Evolutionary conservation across 2,888 invertebrate genomes (phyloP).

Genomic region (Ecdyonurus torrentis): DNA sequence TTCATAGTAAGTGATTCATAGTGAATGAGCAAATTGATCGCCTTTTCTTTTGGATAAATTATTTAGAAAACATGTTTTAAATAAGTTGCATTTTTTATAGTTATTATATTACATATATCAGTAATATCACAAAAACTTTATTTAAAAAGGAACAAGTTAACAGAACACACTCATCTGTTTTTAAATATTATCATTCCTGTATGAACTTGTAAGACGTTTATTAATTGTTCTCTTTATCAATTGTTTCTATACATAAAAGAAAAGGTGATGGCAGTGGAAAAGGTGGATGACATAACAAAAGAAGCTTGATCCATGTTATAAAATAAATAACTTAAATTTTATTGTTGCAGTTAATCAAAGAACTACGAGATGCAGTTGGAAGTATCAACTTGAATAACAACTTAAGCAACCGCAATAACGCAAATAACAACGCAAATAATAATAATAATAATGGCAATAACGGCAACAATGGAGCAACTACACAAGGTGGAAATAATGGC

Average conservation of each 20-base stretch:
- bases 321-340: too few relatives aligned
- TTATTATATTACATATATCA: neutral
- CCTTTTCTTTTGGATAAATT: neutral
- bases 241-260: slow-evolving; percentile 8
- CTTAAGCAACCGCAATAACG: too few relatives aligned
- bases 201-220: neutral
- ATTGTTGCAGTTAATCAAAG: too few relatives aligned
- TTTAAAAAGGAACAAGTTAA: neutral
- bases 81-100: neutral
- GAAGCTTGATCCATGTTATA: slow-evolving; percentile 10
- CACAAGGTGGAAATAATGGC: too few relatives aligned
- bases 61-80: neutral
- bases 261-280: slow-evolving; percentile 7
- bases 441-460: too few relatives aligned
- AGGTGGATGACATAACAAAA: slow-evolving; percentile 5
- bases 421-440: too few relatives aligned
- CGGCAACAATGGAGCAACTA: too few relatives aligned
- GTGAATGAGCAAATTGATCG: neutral
- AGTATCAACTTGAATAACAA: too few relatives aligned
- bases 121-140: neutral
- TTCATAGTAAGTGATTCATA: too few relatives aligned
- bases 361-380: too few relatives aligned
- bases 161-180: neutral
- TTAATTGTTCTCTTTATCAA: neutral
- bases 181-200: neutral